A percentile compares a stretch with the other conserved stretches of the same genome.
These are phyloP conservation scores for Phymastichus coffea DNA, from an alignment of 1,140 invertebrate genomes.

Conservation along the genomic window DNA sequence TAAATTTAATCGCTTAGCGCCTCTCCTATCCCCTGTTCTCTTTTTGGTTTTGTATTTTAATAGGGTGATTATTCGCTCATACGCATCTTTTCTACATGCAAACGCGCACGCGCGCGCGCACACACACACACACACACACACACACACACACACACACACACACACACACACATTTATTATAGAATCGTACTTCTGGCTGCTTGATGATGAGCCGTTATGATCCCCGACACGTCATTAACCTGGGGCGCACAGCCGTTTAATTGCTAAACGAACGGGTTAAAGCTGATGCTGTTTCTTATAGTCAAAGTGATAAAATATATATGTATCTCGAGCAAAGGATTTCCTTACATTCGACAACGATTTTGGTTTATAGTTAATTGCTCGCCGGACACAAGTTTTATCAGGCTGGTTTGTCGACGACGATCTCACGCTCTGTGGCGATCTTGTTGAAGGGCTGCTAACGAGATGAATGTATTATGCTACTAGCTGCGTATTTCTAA, in stretches of 20 bases:
- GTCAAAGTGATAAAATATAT: constrained; percentile 5
- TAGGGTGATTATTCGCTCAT: constrained; percentile 49
- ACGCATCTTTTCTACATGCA: constrained; percentile 35
- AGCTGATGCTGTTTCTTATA: not conserved
- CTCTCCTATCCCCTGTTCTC: constrained; percentile 39
- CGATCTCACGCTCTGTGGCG: no score
- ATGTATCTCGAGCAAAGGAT: not conserved
- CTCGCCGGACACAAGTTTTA: no score
- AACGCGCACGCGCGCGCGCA: no score
- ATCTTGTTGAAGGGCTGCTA: no score
- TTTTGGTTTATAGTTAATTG: constrained; percentile 16
- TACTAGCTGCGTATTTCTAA: no score
- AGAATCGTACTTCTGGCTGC: no score
- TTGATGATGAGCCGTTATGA: constrained; percentile 52
- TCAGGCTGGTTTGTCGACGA: no score
- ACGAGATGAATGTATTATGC: no score
- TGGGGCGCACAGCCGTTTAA: constrained; percentile 36
- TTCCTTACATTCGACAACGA: not conserved
- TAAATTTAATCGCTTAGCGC: constrained; percentile 54
- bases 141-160: constrained; percentile 48
- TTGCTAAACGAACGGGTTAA: constrained; percentile 33
- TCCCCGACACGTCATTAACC: constrained; percentile 55
- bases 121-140: no score
- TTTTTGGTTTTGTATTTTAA: constrained; percentile 50
- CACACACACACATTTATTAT: constrained; percentile 39